Evolutionary conservation across 2,113 vertebrate species (phyloP).

Genomic region (Dryoscopus gambensis): DNA sequence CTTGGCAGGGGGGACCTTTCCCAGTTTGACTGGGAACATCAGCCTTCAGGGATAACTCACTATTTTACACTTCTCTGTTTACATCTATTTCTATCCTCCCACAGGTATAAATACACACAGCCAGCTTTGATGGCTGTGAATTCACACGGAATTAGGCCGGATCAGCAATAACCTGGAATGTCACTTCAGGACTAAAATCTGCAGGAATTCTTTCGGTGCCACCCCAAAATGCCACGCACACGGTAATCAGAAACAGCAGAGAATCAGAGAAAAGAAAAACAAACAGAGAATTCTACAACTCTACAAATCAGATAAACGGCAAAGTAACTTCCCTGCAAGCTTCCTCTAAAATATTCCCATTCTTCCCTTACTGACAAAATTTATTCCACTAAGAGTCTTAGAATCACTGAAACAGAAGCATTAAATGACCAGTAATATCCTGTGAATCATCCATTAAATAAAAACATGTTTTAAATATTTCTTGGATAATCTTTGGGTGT

Average conservation of each 20-base stretch:
- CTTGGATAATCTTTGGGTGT: background rate
- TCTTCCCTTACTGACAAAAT: background rate
- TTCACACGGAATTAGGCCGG: background rate
- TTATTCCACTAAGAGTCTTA: background rate
- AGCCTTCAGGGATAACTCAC: background rate
- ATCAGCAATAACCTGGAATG: background rate
- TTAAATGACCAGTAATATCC: background rate
- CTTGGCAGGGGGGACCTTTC: background rate
- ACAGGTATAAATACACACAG: accelerated
- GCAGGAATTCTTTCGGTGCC: background rate
- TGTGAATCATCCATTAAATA: background rate
- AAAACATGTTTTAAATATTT: background rate
- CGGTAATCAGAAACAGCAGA: background rate
- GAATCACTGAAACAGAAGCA: background rate
- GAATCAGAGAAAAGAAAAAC: background rate
- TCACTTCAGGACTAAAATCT: background rate
- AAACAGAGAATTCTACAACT: background rate
- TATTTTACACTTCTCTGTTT: background rate
- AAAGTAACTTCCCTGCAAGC: background rate
- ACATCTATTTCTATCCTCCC: background rate
- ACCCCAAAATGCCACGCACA: background rate
- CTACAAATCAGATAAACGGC: background rate
- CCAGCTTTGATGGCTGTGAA: accelerated
- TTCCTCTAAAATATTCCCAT: background rate
- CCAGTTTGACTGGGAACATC: background rate